These are phyloP conservation scores for Trissonchulus sp. DNA, from an alignment of 2,888 invertebrate species.

Conservation along the genomic window DNA sequence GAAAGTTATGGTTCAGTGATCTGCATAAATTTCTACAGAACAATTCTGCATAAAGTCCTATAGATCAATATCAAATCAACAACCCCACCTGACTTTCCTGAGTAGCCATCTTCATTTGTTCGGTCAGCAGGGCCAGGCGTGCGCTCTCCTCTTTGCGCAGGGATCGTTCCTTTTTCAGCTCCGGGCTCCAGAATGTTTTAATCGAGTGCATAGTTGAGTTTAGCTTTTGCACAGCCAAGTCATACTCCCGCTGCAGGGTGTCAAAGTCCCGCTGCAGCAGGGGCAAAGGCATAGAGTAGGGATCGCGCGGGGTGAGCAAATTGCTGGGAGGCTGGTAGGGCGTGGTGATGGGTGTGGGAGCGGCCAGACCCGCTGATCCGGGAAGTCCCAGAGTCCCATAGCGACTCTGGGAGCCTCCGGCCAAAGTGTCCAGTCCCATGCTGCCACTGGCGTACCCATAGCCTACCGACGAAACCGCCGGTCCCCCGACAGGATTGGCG, in stretches of 20 bases:
- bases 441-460: background rate
- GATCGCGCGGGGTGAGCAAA: conserved; percentile 29
- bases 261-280: conserved; percentile 77
- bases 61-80: no score
- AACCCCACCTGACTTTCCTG: conserved; percentile 33
- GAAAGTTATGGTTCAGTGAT: no score
- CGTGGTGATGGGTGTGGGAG: no score
- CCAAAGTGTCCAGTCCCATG: no score
- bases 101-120: conserved; percentile 29
- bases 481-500: background rate
- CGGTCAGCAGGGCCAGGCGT: conserved; percentile 79
- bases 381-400: background rate
- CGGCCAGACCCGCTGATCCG: background rate
- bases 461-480: background rate
- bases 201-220: conserved; percentile 99
- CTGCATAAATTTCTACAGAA: no score
- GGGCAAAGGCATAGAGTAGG: conserved; percentile 33
- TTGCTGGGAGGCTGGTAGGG: background rate
- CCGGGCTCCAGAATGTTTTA: conserved; percentile 99
- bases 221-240: conserved; percentile 91
- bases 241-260: conserved; percentile 83
- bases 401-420: background rate
- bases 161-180: conserved; percentile 94
- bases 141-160: conserved; percentile 93
- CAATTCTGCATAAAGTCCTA: no score